These are phyloP conservation scores for Tinea semifulvella DNA, from an alignment of 2,888 invertebrate species.

Conservation along the genomic window DNA sequence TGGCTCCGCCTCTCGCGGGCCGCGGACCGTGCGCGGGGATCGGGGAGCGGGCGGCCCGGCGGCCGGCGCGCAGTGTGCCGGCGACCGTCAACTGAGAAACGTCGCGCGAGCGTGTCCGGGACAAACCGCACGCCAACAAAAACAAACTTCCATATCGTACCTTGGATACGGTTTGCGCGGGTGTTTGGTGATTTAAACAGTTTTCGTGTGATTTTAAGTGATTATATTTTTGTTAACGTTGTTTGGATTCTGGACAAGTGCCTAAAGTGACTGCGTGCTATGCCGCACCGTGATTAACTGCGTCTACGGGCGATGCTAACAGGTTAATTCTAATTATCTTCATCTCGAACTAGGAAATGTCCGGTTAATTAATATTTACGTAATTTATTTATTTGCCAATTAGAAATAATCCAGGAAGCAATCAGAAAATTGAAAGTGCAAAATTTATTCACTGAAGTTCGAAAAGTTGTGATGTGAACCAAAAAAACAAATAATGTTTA, in stretches of 20 bases:
- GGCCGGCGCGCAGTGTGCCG: slow-evolving; percentile 62
- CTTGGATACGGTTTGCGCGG: slow-evolving; percentile 42
- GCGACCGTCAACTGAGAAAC: slow-evolving; percentile 56
- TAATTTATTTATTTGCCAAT: not conserved
- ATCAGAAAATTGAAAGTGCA: no score
- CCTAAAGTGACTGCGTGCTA: slow-evolving; percentile 57
- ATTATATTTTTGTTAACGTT: slow-evolving; percentile 30
- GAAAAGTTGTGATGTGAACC: no score
- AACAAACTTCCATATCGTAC: slow-evolving; percentile 31
- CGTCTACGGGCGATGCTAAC: slow-evolving; percentile 64
- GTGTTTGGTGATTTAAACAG: slow-evolving; percentile 48
- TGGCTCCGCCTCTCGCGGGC: slow-evolving; percentile 43
- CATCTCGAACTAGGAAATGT: not conserved
- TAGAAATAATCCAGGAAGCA: no score
- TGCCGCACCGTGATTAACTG: slow-evolving; percentile 58
- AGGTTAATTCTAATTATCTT: slow-evolving; percentile 43
- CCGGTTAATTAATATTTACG: slow-evolving; percentile 2
- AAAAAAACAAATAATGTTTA: no score
- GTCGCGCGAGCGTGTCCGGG: slow-evolving; percentile 48
- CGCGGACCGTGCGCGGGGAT: slow-evolving; percentile 18
- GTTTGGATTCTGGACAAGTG: slow-evolving; percentile 60
- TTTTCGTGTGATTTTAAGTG: slow-evolving; percentile 57
- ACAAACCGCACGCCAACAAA: slow-evolving; percentile 40
- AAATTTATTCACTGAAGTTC: no score
- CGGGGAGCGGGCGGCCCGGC: slow-evolving; percentile 28